Evolutionary conservation across 2,113 vertebrate species (phyloP).

Genomic region (Copsychus sechellarum): DNA sequence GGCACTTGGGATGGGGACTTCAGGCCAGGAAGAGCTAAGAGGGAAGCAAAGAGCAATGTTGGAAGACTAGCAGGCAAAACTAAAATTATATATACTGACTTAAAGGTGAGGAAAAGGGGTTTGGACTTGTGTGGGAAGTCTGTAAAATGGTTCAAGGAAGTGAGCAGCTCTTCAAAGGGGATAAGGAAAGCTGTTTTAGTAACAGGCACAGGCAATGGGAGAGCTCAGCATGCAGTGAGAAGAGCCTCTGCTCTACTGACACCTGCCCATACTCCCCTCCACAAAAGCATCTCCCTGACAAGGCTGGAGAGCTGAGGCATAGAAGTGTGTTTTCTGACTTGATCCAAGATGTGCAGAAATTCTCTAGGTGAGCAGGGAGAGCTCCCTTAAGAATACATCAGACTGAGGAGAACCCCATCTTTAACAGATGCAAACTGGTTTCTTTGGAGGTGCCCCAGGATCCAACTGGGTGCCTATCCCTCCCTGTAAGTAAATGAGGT

Average conservation of each 20-base stretch:
- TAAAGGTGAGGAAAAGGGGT: not conserved
- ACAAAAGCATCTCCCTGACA: not conserved
- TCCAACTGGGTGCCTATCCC: not conserved
- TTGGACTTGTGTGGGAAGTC: not conserved
- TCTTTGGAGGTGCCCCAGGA: not conserved
- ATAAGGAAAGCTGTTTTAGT: not conserved
- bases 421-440: not conserved
- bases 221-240: not conserved
- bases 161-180: not conserved
- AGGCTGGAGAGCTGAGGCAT: not conserved
- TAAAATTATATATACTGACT: not conserved
- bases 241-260: not conserved
- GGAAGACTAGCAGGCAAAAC: not conserved
- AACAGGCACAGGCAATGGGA: not conserved
- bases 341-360: not conserved
- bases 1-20: not conserved
- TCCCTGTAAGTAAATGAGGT: not conserved
- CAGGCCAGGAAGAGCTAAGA: not conserved
- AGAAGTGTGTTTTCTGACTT: not conserved
- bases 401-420: not conserved
- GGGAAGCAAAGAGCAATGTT: not conserved
- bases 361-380: not conserved
- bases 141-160: not conserved
- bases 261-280: not conserved
- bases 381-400: not conserved